Conservation (phyloP, 2,888 invertebrate species). For the Agrochola circellaris region DNA sequence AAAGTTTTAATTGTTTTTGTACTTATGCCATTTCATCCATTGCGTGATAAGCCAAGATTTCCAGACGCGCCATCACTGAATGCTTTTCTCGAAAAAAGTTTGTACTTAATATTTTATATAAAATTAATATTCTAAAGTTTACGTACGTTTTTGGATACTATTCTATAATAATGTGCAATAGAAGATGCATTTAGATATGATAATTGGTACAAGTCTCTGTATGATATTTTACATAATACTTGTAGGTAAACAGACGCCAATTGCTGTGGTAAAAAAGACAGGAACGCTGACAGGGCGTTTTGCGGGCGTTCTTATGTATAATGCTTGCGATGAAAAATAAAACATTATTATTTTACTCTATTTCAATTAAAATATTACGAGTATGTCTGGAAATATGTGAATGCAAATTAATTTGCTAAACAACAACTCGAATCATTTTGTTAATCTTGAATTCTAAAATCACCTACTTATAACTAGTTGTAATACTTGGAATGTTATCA, state of each 20-base stretch:
- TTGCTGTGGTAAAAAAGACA: neutral
- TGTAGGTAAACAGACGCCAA: neutral
- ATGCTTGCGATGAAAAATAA: neutral
- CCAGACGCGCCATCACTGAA: neutral
- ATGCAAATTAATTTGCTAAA: constrained; percentile 7
- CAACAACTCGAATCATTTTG: neutral
- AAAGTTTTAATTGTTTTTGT: constrained; percentile 14
- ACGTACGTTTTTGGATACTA: neutral
- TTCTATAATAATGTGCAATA: neutral
- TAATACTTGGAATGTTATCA: constrained; percentile 29
- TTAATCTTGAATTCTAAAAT: constrained; percentile 24
- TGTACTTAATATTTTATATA: neutral
- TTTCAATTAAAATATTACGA: constrained; percentile 1
- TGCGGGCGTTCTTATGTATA: too few relatives aligned
- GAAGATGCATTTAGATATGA: neutral
- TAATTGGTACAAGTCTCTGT: neutral
- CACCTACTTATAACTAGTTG: constrained; percentile 1
- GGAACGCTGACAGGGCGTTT: too few relatives aligned
- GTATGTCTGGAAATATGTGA: neutral
- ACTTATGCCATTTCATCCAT: constrained; percentile 5
- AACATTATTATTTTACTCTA: neutral
- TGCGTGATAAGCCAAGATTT: constrained; percentile 6
- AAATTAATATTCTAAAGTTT: neutral
- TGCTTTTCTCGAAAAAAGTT: neutral
- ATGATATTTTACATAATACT: neutral